phyloP scores from a whole-genome alignment of 2,888 invertebrate species.

The Graphium colonna region DNA sequence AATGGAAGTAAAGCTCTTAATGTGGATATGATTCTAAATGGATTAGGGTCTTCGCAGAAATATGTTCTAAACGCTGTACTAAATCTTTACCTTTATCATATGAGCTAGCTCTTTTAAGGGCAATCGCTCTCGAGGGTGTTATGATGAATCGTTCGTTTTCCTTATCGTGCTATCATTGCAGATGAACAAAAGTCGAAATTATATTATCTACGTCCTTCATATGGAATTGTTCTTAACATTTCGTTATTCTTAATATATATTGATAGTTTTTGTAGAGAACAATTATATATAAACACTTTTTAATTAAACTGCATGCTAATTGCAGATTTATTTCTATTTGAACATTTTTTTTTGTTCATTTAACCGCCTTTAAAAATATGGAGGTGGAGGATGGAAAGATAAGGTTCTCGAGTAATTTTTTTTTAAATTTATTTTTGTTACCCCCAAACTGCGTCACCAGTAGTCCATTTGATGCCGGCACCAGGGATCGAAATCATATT shows the following conservation, averaged over 20 bases:
- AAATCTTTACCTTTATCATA: constrained; percentile 19
- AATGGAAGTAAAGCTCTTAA: background rate
- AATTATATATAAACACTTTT: too few species aligned
- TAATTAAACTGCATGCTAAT: too few species aligned
- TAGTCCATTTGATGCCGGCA: too few species aligned
- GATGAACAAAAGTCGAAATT: constrained; percentile 1
- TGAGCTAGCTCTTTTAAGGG: constrained; percentile 47
- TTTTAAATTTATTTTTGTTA: too few species aligned
- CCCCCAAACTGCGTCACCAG: too few species aligned
- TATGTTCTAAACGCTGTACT: constrained; percentile 13
- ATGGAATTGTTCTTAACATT: background rate
- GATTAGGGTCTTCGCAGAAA: constrained; percentile 1
- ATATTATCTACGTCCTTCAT: background rate
- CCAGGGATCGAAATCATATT: too few species aligned
- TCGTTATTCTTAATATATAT: background rate
- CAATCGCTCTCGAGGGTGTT: constrained; percentile 66
- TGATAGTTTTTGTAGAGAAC: constrained; percentile 8
- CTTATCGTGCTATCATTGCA: constrained; percentile 18
- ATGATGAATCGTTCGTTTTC: constrained; percentile 70
- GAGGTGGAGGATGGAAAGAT: too few species aligned
- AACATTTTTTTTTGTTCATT: too few species aligned
- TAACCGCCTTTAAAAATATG: too few species aligned
- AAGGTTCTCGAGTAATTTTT: too few species aligned
- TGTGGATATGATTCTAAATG: background rate
- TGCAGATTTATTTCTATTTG: too few species aligned